phyloP scores from a whole-genome alignment of 2,113 vertebrate genomes.

The Nerophis ophidion region DNA sequence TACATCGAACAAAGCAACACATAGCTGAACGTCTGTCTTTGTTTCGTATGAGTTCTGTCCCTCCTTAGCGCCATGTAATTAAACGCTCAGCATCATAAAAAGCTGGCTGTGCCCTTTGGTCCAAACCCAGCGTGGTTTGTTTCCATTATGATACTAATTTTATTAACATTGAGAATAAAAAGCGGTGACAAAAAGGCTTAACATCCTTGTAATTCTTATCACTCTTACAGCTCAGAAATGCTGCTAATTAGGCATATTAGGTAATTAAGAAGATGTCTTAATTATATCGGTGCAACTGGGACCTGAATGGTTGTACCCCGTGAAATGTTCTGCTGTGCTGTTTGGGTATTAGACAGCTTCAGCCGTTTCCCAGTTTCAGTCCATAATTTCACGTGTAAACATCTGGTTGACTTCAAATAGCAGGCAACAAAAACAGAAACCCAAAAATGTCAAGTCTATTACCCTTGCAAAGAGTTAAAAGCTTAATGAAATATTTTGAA shows the following conservation, averaged over 20 bases:
- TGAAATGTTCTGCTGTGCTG: constrained; percentile 46
- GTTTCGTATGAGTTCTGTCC: constrained; percentile 16
- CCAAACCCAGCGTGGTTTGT: constrained; percentile 50
- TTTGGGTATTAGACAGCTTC: constrained; percentile 36
- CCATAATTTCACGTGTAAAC: constrained; percentile 35
- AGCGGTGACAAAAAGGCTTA: constrained; percentile 65
- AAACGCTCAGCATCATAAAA: constrained; percentile 46
- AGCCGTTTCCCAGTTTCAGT: constrained; percentile 23
- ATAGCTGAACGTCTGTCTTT: constrained; percentile 9
- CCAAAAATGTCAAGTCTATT: constrained; percentile 65
- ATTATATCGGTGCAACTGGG: constrained; percentile 70
- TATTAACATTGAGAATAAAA: constrained; percentile 65
- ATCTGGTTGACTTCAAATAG: constrained; percentile 42
- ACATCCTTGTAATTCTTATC: constrained; percentile 64
- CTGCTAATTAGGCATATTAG: constrained; percentile 74
- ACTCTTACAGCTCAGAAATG: constrained; percentile 56
- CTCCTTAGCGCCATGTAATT: constrained; percentile 42
- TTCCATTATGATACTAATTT: constrained; percentile 61
- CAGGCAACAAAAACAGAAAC: constrained; percentile 39
- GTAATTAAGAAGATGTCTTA: constrained; percentile 74
- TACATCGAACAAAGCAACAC: constrained; percentile 17
- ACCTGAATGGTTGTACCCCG: constrained; percentile 52
- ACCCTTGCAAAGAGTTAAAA: constrained; percentile 66
- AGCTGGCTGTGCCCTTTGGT: constrained; percentile 52
- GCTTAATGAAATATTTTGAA: constrained; percentile 69